Evolutionary conservation across 2,797 vertebrate species (phyloP).

Genomic region (Hippocampus kuda): DNA sequence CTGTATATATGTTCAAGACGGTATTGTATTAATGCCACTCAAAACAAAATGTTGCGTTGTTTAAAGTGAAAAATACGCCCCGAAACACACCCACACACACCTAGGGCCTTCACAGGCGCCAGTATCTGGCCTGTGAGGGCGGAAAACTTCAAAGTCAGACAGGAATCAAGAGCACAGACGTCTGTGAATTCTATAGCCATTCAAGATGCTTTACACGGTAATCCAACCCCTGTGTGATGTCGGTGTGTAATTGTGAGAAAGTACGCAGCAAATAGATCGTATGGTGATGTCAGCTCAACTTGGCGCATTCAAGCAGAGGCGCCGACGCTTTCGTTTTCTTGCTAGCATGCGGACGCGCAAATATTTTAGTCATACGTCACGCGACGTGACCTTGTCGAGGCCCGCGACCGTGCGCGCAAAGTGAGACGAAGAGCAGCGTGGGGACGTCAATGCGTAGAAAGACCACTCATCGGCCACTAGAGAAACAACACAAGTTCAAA

Average conservation of each 20-base stretch:
- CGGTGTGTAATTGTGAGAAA: neutral
- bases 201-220: slow-evolving; percentile 58
- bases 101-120: neutral
- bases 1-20: neutral
- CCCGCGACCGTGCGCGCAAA: slow-evolving; percentile 21
- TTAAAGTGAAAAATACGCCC: neutral
- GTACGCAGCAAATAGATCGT: neutral
- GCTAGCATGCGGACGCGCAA: neutral
- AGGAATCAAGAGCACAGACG: slow-evolving; percentile 56
- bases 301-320: neutral
- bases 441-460: slow-evolving; percentile 41
- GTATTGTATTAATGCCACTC: too few species aligned
- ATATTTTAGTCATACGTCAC: slow-evolving; percentile 1
- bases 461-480: slow-evolving; percentile 62
- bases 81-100: neutral
- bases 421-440: slow-evolving; percentile 15
- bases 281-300: neutral
- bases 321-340: neutral
- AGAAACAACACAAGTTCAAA: slow-evolving; percentile 64
- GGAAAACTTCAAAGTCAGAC: slow-evolving; percentile 62
- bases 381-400: slow-evolving; percentile 14
- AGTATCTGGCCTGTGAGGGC: slow-evolving; percentile 33
- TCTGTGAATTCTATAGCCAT: slow-evolving; percentile 57
- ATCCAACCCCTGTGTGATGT: slow-evolving; percentile 55
- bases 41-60: neutral